Evolutionary conservation across 2,113 vertebrate genomes (phyloP).

Genomic region (Chrysemys picta): DNA sequence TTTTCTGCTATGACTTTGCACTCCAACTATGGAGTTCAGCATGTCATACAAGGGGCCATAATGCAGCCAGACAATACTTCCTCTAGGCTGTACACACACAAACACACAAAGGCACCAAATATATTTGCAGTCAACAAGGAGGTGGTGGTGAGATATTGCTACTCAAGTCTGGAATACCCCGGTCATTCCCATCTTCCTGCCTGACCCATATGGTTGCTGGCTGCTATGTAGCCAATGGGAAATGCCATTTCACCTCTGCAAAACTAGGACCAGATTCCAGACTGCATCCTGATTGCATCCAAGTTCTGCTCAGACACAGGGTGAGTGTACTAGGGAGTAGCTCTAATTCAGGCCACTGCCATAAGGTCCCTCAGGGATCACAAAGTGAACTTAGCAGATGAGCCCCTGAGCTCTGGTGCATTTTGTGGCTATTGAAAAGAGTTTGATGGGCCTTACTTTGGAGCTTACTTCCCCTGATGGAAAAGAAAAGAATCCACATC

Average conservation of each 20-base stretch:
- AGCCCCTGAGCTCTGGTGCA: neutral
- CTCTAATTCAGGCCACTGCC: neutral
- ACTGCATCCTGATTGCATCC: neutral
- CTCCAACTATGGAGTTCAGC: neutral
- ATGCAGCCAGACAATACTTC: neutral
- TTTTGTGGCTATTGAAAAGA: neutral
- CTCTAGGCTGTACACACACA: neutral
- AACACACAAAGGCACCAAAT: neutral
- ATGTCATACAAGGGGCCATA: neutral
- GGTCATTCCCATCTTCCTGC: neutral
- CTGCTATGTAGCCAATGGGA: neutral
- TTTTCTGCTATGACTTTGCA: neutral
- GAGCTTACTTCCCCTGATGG: neutral
- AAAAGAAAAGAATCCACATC: neutral
- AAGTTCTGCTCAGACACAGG: neutral
- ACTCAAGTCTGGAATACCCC: neutral
- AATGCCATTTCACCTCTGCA: neutral
- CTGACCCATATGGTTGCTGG: neutral
- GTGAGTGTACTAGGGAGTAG: neutral
- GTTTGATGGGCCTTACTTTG: fast-evolving
- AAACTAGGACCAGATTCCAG: neutral
- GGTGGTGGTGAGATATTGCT: neutral
- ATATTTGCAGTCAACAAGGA: neutral
- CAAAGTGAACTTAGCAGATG: neutral
- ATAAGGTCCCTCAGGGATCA: neutral